Evolutionary conservation across 2,797 vertebrate species (phyloP).

Genomic region (Poecilia velifera): DNA sequence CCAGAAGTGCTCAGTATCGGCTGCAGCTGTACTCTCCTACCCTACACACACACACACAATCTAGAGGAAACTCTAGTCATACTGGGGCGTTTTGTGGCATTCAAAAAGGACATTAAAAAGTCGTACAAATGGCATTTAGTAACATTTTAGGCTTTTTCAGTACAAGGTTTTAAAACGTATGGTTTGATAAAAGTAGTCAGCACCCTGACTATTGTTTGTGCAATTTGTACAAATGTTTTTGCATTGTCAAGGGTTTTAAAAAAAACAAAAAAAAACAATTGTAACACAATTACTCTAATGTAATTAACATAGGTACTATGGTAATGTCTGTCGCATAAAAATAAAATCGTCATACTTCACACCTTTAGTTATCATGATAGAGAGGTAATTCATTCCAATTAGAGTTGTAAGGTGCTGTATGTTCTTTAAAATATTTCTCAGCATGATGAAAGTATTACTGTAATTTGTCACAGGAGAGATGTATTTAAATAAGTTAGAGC

Average conservation of each 20-base stretch:
- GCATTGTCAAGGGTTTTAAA: background rate
- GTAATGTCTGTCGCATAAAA: background rate
- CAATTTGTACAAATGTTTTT: background rate
- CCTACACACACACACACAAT: background rate
- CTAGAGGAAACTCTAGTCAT: no score
- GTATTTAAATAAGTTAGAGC: conserved; percentile 26
- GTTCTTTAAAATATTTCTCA: background rate
- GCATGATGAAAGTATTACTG: conserved; percentile 8
- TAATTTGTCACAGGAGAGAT: conserved; percentile 5
- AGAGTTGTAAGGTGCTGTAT: background rate
- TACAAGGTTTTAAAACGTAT: background rate
- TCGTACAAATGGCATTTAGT: no score
- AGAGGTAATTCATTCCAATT: background rate
- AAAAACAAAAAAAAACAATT: background rate
- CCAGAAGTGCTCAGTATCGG: background rate
- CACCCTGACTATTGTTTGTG: background rate
- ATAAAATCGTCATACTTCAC: background rate
- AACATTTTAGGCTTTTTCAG: background rate
- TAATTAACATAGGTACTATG: background rate
- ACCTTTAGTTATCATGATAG: background rate
- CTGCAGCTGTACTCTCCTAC: background rate
- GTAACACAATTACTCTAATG: background rate
- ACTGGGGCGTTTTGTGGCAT: background rate
- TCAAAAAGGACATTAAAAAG: background rate
- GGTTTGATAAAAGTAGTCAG: background rate